Base-by-base conservation (phyloP, 2,888 invertebrate genomes). In the Cephus nigrinus region DNA sequence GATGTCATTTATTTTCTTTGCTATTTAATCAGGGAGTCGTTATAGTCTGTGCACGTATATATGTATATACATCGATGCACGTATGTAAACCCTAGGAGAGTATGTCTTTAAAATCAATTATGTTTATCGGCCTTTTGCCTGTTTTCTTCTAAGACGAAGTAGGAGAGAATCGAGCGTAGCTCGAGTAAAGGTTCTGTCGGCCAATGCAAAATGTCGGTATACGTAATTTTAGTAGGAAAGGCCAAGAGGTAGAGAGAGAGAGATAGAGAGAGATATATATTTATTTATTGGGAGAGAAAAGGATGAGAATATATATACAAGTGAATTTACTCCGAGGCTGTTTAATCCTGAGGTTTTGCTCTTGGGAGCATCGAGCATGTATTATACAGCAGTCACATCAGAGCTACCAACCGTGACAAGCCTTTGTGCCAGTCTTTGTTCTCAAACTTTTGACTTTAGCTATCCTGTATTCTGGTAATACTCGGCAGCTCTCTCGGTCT, bases 381-480 rank as follows among this genome's bases (percentile, higher is more conserved):
- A 71, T n/a, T 71, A 71, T 32, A 33, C 30, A 79, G 80, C 76
- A 68, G 78, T 80, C 79, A 68, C 73, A 69, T 78, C 81, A 35
- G 69, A 73, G 68, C 76, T 77, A 78, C 80, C 76, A 78, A 73
- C 80, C 80, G 80, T 80, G 82, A 83, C 82, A 80, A 82, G 82
- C 83, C 82, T 83, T 81, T 80, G 78, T 78, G 77, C 79, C 31
- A 74, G 75, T 79, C 77, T 15, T 55, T 74, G 72, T 78, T 77
- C 74, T 35, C 75, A 80, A 83, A 83, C 81, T 83, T 83, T 80
- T 76, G 80, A 80, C 79, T 79, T 77, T 23, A 72, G 75, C 72
- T 76, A 78, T 77, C 75, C 79, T 76, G 77, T 79, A 83, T 82
- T 83, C 82, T 77, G 80, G 80, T 78, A 81, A 81, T 82, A 78